Percentiles rank a stretch among this genome's conserved stretches.
Conservation (phyloP, 2,888 invertebrate genomes). For the Cosmorhoe ocellata region DNA sequence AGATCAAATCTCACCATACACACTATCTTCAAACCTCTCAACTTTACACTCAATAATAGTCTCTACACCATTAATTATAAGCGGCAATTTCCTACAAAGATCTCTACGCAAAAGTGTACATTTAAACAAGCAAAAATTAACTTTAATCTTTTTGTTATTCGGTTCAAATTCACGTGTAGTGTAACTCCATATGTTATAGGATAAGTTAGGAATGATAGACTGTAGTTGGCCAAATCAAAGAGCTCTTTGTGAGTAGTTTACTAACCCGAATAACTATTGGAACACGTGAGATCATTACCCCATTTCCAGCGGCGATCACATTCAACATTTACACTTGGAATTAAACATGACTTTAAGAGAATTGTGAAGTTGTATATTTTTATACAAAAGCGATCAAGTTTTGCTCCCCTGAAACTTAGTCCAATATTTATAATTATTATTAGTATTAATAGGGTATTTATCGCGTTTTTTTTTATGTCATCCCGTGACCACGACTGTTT, state of each 20-base stretch:
- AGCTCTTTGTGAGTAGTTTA: constrained; percentile 35
- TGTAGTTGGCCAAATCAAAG: constrained; percentile 33
- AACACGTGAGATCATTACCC: constrained; percentile 34
- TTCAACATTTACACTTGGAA: constrained; percentile 27
- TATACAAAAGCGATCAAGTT: too few relatives aligned
- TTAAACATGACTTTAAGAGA: constrained; percentile 11
- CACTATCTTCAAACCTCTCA: background rate
- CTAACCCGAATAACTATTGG: constrained; percentile 28
- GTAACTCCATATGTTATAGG: background rate
- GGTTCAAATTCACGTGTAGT: constrained; percentile 9
- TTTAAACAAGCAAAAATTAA: background rate
- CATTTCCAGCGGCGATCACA: constrained; percentile 25
- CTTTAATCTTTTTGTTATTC: background rate
- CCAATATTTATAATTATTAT: too few relatives aligned
- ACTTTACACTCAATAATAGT: background rate
- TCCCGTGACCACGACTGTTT: too few relatives aligned
- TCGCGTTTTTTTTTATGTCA: too few relatives aligned
- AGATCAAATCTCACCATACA: constrained; percentile 14
- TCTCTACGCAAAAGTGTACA: background rate
- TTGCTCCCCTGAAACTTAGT: too few relatives aligned
- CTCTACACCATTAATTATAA: background rate
- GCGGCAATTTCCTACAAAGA: background rate
- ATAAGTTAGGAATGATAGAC: constrained; percentile 18
- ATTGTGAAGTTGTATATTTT: constrained; percentile 7
- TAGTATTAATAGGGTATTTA: too few relatives aligned